Conservation (phyloP, 2,113 vertebrate genomes). For the Pica pica region DNA sequence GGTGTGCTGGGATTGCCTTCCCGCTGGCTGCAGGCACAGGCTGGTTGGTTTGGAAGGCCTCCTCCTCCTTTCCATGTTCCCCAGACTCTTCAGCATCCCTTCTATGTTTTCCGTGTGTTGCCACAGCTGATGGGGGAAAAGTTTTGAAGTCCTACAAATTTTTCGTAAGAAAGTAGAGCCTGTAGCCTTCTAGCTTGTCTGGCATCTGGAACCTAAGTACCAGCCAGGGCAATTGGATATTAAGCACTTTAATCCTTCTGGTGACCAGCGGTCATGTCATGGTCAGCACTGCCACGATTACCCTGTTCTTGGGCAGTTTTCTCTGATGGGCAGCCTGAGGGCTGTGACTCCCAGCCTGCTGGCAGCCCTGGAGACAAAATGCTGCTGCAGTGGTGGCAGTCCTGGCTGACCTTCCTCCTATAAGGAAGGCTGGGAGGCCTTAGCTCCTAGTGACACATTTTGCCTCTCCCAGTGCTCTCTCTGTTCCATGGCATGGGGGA, state of each 20-base stretch:
- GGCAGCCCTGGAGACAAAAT: background rate
- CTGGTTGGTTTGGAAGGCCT: background rate
- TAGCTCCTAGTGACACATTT: background rate
- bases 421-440: background rate
- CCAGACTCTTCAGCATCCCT: background rate
- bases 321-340: background rate
- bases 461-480: background rate
- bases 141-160: background rate
- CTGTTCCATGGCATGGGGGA: accelerated
- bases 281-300: background rate
- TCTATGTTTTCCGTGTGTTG: background rate
- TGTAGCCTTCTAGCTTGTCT: background rate
- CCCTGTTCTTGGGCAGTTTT: background rate
- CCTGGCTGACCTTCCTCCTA: background rate
- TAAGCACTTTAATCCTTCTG: background rate
- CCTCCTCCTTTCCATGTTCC: background rate
- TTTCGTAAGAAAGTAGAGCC: background rate
- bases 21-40: accelerated
- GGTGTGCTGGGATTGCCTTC: background rate
- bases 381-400: background rate
- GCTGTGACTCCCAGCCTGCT: background rate
- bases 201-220: background rate
- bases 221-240: background rate
- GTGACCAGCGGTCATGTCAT: background rate
- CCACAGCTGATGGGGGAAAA: background rate